Evolutionary conservation across 2,797 vertebrate genomes (phyloP).

Genomic region (Periparus ater): DNA sequence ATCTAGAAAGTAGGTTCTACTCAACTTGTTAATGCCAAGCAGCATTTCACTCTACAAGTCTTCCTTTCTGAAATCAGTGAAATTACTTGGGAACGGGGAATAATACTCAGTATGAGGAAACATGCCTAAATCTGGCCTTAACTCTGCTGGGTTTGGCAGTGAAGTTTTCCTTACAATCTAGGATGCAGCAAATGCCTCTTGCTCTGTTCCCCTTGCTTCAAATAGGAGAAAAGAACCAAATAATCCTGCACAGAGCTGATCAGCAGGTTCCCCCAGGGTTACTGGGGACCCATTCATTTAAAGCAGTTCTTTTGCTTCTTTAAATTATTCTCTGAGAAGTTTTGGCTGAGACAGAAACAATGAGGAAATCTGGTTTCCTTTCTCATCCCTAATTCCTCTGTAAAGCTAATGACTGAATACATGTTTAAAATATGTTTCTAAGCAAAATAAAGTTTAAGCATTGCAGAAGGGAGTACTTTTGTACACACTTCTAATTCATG

Average conservation of each 20-base stretch:
- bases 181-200: neutral
- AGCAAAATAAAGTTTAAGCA: neutral
- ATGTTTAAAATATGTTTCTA: neutral
- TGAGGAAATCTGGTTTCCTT: neutral
- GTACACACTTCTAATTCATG: neutral
- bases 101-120: neutral
- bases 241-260: neutral
- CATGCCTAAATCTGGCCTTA: neutral
- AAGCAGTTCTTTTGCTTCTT: neutral
- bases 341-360: neutral
- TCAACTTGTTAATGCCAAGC: neutral
- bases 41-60: neutral
- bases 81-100: neutral
- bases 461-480: slow-evolving; percentile 30
- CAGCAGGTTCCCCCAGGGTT: neutral
- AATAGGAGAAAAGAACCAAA: neutral
- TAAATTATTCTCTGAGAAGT: neutral
- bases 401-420: neutral
- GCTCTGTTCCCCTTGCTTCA: neutral
- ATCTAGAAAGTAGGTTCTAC: slow-evolving; percentile 6
- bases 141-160: neutral
- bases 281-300: neutral
- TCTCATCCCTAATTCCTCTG: neutral
- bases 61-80: neutral
- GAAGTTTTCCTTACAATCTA: neutral